Conservation (phyloP, 2,113 vertebrate species). For the Pluvialis apricaria region DNA sequence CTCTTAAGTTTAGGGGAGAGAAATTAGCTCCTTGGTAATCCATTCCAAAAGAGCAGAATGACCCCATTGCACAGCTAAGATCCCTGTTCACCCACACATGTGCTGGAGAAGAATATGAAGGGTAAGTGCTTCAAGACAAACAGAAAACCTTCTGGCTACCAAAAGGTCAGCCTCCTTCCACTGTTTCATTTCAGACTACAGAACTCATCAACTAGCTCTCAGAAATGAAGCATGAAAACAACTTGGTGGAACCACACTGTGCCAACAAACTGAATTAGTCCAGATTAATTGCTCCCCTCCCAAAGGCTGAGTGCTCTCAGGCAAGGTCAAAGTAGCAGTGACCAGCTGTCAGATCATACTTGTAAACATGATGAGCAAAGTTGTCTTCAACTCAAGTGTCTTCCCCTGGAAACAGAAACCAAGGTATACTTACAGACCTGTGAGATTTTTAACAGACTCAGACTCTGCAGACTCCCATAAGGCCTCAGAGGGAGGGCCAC, state of each 20-base stretch:
- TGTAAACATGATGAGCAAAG: background rate
- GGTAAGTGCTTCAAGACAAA: background rate
- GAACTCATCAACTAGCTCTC: background rate
- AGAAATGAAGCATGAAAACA: too few relatives aligned
- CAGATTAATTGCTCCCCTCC: too few relatives aligned
- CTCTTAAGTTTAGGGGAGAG: background rate
- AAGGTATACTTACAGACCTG: background rate
- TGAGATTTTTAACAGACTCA: background rate
- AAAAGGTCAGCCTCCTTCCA: background rate
- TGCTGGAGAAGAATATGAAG: too few relatives aligned
- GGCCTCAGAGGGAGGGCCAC: background rate
- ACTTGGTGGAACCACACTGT: background rate
- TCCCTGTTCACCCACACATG: background rate
- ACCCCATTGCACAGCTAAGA: background rate
- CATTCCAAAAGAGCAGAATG: background rate
- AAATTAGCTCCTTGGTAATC: background rate
- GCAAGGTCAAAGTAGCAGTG: background rate
- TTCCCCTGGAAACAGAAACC: background rate
- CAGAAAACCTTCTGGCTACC: background rate
- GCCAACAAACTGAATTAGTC: too few relatives aligned
- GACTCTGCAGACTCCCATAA: background rate
- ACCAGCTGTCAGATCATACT: background rate
- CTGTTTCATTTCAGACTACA: background rate
- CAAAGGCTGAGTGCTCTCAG: accelerated
- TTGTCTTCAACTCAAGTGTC: background rate